Conservation (phyloP, 2,888 invertebrate species). For the Lutraria lutraria region DNA sequence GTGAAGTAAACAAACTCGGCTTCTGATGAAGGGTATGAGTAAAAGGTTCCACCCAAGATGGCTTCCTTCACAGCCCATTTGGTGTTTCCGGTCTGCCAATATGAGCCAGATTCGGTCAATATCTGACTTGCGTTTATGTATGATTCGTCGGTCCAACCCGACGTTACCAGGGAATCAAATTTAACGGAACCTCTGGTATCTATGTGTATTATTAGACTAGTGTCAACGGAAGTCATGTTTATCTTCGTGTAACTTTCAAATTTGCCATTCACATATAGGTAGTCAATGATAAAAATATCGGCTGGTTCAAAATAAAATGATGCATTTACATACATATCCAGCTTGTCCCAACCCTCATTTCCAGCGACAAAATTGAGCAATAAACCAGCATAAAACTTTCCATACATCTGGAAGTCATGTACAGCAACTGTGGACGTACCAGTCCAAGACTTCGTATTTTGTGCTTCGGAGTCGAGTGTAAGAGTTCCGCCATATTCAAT, state of each 20-base stretch:
- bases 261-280: slow-evolving; percentile 62
- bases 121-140: slow-evolving; percentile 54
- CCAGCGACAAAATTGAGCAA: slow-evolving; percentile 59
- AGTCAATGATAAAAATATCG: slow-evolving; percentile 66
- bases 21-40: slow-evolving; percentile 57
- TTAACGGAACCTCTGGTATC: slow-evolving; percentile 58
- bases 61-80: slow-evolving; percentile 59
- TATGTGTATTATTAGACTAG: slow-evolving; percentile 53
- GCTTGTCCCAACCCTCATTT: slow-evolving; percentile 71
- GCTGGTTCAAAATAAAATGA: slow-evolving; percentile 68
- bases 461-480: slow-evolving; percentile 69
- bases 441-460: slow-evolving; percentile 61
- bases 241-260: slow-evolving; percentile 64
- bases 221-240: slow-evolving; percentile 55
- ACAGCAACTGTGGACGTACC: slow-evolving; percentile 67
- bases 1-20: slow-evolving; percentile 56
- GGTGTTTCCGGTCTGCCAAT: slow-evolving; percentile 66
- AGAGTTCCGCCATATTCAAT: slow-evolving; percentile 70
- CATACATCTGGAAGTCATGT: slow-evolving; percentile 67
- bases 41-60: slow-evolving; percentile 59
- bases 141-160: slow-evolving; percentile 62
- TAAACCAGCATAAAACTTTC: slow-evolving; percentile 67
- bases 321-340: slow-evolving; percentile 66
- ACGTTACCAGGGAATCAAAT: slow-evolving; percentile 62
- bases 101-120: slow-evolving; percentile 54